Base-by-base conservation (phyloP, 2,113 vertebrate genomes). In the Notarius lentiginosus region DNA sequence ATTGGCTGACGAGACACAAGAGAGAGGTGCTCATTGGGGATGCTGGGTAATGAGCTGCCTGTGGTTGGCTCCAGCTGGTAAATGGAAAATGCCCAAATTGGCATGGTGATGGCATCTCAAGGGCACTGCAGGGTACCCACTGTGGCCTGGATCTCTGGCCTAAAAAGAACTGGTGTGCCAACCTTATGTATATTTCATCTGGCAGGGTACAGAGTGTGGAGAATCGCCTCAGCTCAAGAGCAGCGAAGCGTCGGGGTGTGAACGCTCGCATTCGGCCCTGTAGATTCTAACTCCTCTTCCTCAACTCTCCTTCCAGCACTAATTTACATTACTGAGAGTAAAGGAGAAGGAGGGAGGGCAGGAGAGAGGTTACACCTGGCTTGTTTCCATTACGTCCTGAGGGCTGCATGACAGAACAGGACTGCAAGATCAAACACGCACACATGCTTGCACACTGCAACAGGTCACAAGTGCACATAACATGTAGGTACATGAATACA, bases 41-140 rank as follows among this genome's bases (percentile, higher is more conserved):
- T 84, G 82, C 83, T 87, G 90, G 85, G 88, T 63, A 89, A 89
- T 85, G 75, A 85, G 85, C 66, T 79, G 72, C 79, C 76, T 17
- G 17, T 66, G 76, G 77, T 53, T 51, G 58, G 88, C 49, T 49
- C 51, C 24, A 79, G 65, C 47, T 27, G 81, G 73, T 86, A 81
- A 49, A 83, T 88, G 84, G 83, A 88, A 49, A 77, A 12, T 30
- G 83, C 63, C 86, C 86, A 88, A 80, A 83, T 79, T 86, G 84
- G 86, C 89, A 88, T 47, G 41, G 80, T 55, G 10, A 34, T 53
- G 72, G 51, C 41, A 65, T 70, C 83, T 84, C 82, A 77, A 84
- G 86, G 82, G 77, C 77, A 77, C 34, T 70, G 68, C 83, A 84
- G 30, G 53, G 4, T 76, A 58, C 82, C 53, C 70, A 53, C 5